phyloP scores from a whole-genome alignment of 2,888 invertebrate genomes.

The Dryobotodes eremita region DNA sequence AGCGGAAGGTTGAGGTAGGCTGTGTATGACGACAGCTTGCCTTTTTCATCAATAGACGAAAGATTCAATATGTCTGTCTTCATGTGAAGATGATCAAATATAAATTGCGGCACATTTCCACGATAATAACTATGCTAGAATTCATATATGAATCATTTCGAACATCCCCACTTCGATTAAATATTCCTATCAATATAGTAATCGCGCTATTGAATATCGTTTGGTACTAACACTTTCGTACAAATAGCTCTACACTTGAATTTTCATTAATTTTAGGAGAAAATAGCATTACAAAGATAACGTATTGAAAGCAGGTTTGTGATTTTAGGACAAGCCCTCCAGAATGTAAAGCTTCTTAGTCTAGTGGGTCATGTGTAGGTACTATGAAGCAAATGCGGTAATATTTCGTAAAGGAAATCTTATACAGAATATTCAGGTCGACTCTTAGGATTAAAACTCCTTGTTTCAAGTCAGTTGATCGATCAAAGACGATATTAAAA shows the following conservation, averaged over 20 bases:
- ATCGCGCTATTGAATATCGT: background rate
- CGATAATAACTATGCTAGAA: background rate
- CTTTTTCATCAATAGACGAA: background rate
- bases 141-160: background rate
- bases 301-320: constrained; percentile 14
- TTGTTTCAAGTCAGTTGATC: background rate
- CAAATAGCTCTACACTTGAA: background rate
- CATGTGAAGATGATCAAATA: background rate
- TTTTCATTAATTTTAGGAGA: background rate
- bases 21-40: background rate
- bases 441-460: background rate
- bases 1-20: background rate
- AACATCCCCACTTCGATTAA: background rate
- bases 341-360: constrained; percentile 16
- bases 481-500: background rate
- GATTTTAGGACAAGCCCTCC: constrained; percentile 17
- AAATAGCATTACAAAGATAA: background rate
- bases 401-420: background rate
- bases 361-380: background rate
- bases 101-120: background rate
- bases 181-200: constrained; percentile 5
- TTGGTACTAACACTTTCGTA: background rate
- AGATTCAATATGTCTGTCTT: background rate
- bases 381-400: background rate
- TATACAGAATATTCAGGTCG: background rate